Evolutionary conservation across 2,797 vertebrate genomes (phyloP).

Genomic region (Huso huso): DNA sequence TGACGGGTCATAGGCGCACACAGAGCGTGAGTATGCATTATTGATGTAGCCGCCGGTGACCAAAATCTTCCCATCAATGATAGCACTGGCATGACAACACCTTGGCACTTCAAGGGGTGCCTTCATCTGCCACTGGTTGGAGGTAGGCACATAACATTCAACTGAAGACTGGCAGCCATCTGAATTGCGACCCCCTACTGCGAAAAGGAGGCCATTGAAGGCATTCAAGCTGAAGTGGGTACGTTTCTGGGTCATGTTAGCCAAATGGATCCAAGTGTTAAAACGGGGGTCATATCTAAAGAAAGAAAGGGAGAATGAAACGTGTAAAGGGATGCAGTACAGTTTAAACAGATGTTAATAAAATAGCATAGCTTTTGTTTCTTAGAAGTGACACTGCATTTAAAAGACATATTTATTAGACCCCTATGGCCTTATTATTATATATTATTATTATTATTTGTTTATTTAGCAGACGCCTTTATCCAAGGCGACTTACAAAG

Average conservation of each 20-base stretch:
- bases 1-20: conserved; percentile 85
- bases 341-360: too few relatives aligned
- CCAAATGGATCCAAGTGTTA: conserved; percentile 91
- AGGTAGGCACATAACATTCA: conserved; percentile 91
- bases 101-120: conserved; percentile 81
- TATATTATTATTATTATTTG: too few relatives aligned
- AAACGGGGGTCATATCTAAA: conserved; percentile 90
- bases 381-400: too few relatives aligned
- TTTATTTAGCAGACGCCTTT: too few relatives aligned
- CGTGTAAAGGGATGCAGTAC: too few relatives aligned
- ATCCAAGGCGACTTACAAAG: too few relatives aligned
- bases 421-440: too few relatives aligned
- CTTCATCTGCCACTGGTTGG: conserved; percentile 94
- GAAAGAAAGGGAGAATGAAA: conserved; percentile 6
- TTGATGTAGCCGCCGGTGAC: conserved; percentile 92
- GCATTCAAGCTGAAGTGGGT: conserved; percentile 95
- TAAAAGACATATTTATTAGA: too few relatives aligned
- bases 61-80: conserved; percentile 83
- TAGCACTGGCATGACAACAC: conserved; percentile 86
- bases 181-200: conserved; percentile 80
- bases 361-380: too few relatives aligned
- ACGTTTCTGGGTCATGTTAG: conserved; percentile 85
- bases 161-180: conserved; percentile 84
- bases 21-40: conserved; percentile 83
- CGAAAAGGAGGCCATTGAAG: conserved; percentile 87